phyloP scores from a whole-genome alignment of 2,797 vertebrate species.

The Peromyscus eremicus region DNA sequence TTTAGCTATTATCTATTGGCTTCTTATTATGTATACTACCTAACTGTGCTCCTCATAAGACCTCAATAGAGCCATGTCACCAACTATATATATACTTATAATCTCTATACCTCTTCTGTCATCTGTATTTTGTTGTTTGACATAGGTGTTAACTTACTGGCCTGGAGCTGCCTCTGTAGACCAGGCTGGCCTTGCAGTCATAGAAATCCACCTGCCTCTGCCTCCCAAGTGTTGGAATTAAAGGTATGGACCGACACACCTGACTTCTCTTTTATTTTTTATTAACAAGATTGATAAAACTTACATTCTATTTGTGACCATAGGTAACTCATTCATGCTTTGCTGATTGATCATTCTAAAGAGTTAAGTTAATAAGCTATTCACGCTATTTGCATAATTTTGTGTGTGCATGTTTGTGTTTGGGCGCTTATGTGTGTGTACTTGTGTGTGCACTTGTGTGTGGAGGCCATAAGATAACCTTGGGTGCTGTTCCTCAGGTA shows the following conservation, averaged over 20 bases:
- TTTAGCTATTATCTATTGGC: constrained; percentile 55
- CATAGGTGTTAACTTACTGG: neutral
- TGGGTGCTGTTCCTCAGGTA: constrained; percentile 32
- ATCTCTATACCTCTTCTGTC: constrained; percentile 57
- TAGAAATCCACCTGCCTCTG: neutral
- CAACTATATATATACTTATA: constrained; percentile 40
- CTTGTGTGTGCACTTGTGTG: neutral
- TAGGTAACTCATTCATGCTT: constrained; percentile 63
- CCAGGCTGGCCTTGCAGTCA: neutral
- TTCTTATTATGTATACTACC: constrained; percentile 45
- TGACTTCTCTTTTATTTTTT: constrained; percentile 16
- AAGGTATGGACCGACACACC: neutral
- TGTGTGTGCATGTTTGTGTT: neutral
- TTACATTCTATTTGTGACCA: constrained; percentile 58
- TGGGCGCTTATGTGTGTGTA: neutral
- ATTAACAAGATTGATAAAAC: constrained; percentile 59
- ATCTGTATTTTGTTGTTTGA: constrained; percentile 44
- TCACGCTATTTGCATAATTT: constrained; percentile 36
- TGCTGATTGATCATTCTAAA: constrained; percentile 58
- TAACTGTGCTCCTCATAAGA: constrained; percentile 1
- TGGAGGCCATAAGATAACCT: neutral
- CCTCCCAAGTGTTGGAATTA: neutral
- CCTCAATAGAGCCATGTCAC: constrained; percentile 15
- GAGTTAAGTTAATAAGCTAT: constrained; percentile 40
- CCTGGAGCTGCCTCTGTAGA: neutral